A percentile compares a stretch with the other conserved stretches of the same genome.
Evolutionary conservation across 2,797 vertebrate genomes (phyloP).

Genomic region (Thaleichthys pacificus): DNA sequence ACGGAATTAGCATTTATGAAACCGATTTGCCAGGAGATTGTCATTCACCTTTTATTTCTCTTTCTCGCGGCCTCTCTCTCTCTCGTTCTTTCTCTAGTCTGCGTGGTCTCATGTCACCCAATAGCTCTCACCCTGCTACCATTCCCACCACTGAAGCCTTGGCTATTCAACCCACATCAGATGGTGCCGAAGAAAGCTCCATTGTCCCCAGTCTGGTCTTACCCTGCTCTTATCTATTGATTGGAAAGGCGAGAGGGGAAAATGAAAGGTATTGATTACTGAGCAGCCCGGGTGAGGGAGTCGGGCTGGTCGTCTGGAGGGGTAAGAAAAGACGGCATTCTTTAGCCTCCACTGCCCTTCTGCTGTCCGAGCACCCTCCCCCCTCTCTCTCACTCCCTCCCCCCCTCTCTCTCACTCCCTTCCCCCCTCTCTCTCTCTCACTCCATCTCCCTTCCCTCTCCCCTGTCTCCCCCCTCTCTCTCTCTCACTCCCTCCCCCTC

Average conservation of each 20-base stretch:
- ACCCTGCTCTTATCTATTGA: conserved; percentile 73
- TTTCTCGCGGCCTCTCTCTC: conserved; percentile 34
- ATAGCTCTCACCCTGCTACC: conserved; percentile 60
- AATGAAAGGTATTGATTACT: conserved; percentile 75
- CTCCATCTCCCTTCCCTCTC: conserved; percentile 38
- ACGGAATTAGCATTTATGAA: conserved; percentile 40
- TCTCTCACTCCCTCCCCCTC: conserved; percentile 44
- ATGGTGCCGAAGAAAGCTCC: conserved; percentile 73
- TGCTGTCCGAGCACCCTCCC: conserved; percentile 63
- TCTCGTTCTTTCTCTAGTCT: conserved; percentile 48
- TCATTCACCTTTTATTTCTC: conserved; percentile 55
- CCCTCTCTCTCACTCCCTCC: conserved; percentile 10
- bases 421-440: conserved; percentile 19
- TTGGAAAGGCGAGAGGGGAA: conserved; percentile 70
- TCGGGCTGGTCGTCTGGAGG: conserved; percentile 62
- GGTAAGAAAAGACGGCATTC: conserved; percentile 69
- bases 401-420: conserved; percentile 27
- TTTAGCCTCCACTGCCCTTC: conserved; percentile 56
- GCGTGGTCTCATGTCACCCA: conserved; percentile 64
- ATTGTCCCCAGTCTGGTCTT: conserved; percentile 65
- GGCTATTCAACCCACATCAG: conserved; percentile 70
- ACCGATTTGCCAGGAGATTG: conserved; percentile 53
- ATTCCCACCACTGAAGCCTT: conserved; percentile 69
- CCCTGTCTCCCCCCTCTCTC: conserved; percentile 11
- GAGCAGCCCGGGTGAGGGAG: conserved; percentile 51